phyloP scores from a whole-genome alignment of 1,140 invertebrate species.

The Plutomurus gul region DNA sequence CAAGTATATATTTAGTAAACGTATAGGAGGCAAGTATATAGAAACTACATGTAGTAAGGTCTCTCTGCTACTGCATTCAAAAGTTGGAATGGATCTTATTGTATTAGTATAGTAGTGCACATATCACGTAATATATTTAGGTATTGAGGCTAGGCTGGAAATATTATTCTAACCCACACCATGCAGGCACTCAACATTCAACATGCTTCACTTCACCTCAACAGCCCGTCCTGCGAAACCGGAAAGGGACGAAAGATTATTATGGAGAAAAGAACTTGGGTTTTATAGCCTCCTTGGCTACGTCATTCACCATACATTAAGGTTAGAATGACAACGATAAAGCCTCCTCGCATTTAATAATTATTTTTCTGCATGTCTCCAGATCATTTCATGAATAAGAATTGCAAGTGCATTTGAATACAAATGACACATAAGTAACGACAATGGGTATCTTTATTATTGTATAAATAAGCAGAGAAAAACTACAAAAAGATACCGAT shows the following conservation, averaged over 20 bases:
- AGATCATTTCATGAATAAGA: constrained; percentile 22
- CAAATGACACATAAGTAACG: not conserved
- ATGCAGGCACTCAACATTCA: constrained; percentile 14
- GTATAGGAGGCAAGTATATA: no score
- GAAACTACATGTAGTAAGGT: no score
- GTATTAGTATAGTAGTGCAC: no score
- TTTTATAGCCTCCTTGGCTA: constrained; percentile 12
- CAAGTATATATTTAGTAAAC: no score
- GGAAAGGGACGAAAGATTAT: not conserved
- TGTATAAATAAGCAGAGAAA: not conserved
- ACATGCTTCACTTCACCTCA: constrained; percentile 19
- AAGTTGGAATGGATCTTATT: no score
- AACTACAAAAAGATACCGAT: no score
- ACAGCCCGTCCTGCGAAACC: not conserved
- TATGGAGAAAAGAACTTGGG: not conserved
- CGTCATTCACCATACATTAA: constrained; percentile 19
- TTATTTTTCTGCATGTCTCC: constrained; percentile 14
- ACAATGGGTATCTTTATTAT: not conserved
- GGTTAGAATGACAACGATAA: constrained; percentile 24
- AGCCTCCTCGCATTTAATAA: constrained; percentile 1
- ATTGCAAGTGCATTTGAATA: not conserved
- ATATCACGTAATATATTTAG: no score
- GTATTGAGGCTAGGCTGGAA: no score
- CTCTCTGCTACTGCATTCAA: no score
- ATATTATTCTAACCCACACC: not conserved